Percentiles rank a stretch among this genome's conserved stretches.
phyloP scores from a whole-genome alignment of 2,113 vertebrate genomes.

The Chaetodon trifascialis region DNA sequence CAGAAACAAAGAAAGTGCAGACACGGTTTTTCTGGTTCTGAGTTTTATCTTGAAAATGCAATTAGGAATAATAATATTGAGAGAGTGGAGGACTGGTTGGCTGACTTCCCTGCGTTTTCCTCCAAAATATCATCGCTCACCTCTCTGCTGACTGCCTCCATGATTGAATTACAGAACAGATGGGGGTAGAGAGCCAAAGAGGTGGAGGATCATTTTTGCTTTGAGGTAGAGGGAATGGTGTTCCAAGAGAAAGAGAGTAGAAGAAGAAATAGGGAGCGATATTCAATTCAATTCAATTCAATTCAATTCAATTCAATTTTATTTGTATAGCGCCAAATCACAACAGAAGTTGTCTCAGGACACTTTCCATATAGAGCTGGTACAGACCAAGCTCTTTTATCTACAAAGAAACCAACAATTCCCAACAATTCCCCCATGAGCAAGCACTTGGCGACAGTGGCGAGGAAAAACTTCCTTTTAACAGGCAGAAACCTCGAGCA shows the following conservation, averaged over 20 bases:
- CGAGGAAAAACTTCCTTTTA: too few relatives aligned
- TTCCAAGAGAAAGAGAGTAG: background rate
- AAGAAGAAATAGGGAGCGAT: background rate
- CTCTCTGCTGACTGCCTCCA: slow-evolving; percentile 65
- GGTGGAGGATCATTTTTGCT: slow-evolving; percentile 51
- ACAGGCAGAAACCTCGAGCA: too few relatives aligned
- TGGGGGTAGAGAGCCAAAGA: slow-evolving; percentile 31
- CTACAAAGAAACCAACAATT: too few relatives aligned
- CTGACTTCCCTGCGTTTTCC: slow-evolving; percentile 54
- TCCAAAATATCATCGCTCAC: slow-evolving; percentile 77
- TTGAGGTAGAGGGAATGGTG: slow-evolving; percentile 33
- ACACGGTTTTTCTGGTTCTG: background rate
- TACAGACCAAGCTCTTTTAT: too few relatives aligned
- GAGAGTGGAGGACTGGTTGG: slow-evolving; percentile 43
- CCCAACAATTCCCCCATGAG: too few relatives aligned
- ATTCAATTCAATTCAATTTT: too few relatives aligned
- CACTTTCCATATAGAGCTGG: too few relatives aligned
- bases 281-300: too few relatives aligned
- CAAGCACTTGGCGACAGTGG: too few relatives aligned
- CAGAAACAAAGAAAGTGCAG: background rate
- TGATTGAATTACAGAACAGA: slow-evolving; percentile 82
- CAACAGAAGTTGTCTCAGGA: too few relatives aligned
- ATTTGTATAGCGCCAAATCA: too few relatives aligned
- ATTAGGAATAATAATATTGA: slow-evolving; percentile 49
- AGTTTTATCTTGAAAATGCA: slow-evolving; percentile 26